Percentiles rank a stretch among this genome's conserved stretches.
Evolutionary conservation across 2,113 vertebrate genomes (phyloP).

Genomic region (Cairina moschata): DNA sequence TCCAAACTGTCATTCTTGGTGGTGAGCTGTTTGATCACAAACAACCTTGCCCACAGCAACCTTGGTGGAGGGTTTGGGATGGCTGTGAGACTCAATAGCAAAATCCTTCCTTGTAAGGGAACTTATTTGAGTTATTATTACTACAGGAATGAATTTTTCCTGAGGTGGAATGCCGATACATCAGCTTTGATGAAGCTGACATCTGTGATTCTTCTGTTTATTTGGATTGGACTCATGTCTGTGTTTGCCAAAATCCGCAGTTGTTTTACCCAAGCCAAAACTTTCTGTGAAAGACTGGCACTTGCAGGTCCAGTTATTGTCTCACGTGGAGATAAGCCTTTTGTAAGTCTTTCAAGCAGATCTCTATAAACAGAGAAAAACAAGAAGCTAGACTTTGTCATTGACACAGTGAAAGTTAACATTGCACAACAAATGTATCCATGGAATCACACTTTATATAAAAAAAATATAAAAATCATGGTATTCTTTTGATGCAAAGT

Average conservation of each 20-base stretch:
- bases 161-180: not conserved
- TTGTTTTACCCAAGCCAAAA: not conserved
- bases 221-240: not conserved
- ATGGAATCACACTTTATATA: not conserved
- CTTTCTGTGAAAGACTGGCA: not conserved
- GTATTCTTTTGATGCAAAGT: not conserved
- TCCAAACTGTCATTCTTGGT: not conserved
- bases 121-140: not conserved
- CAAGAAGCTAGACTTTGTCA: not conserved
- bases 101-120: not conserved
- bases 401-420: not conserved
- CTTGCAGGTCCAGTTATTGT: not conserved
- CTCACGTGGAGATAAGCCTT: not conserved
- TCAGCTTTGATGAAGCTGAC: not conserved
- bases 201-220: not conserved
- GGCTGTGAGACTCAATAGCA: not conserved
- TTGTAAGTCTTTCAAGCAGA: not conserved
- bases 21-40: not conserved
- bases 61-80: not conserved
- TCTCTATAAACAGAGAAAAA: not conserved
- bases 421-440: accelerated
- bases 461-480: not conserved
- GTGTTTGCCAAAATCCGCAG: constrained; percentile 26
- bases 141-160: constrained; percentile 1
- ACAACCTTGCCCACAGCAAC: not conserved